These are phyloP conservation scores for Ectropis crepuscularia DNA, from an alignment of 2,888 invertebrate genomes.

Conservation along the genomic window DNA sequence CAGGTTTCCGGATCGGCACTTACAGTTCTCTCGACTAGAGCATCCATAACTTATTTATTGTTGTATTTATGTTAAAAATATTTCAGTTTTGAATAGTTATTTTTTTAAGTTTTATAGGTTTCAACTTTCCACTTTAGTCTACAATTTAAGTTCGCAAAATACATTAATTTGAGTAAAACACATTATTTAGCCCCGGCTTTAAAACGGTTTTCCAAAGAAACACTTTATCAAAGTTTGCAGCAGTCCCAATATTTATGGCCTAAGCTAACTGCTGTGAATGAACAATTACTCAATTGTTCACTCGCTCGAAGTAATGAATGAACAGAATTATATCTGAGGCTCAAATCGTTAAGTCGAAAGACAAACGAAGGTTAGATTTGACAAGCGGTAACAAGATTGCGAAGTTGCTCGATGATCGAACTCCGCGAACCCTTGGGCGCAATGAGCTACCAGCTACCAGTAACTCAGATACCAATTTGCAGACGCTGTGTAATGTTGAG, in stretches of 20 bases:
- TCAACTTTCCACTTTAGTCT: too few relatives aligned
- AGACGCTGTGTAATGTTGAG: neutral
- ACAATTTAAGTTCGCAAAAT: neutral
- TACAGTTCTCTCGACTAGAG: too few relatives aligned
- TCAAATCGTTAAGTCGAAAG: conserved; percentile 27
- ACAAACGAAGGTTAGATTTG: conserved; percentile 30
- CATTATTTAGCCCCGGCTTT: too few relatives aligned
- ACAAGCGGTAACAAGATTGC: conserved; percentile 30
- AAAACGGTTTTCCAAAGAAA: conserved; percentile 3
- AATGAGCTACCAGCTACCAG: neutral
- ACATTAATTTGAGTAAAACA: neutral
- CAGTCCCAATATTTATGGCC: conserved; percentile 14
- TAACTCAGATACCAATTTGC: neutral
- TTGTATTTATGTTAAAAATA: too few relatives aligned
- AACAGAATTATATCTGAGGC: conserved; percentile 25
- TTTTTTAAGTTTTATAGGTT: too few relatives aligned
- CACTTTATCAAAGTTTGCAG: conserved; percentile 12
- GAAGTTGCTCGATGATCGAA: conserved; percentile 23
- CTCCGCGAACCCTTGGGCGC: conserved; percentile 1
- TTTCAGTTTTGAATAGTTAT: too few relatives aligned
- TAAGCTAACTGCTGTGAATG: conserved; percentile 8
- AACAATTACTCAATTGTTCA: conserved; percentile 28
- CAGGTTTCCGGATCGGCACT: too few relatives aligned
- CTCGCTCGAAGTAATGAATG: conserved; percentile 24
- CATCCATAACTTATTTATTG: too few relatives aligned